A percentile compares a stretch with the other conserved stretches of the same genome.
phyloP scores from a whole-genome alignment of 2,888 invertebrate species.

The Colostygia pectinataria region DNA sequence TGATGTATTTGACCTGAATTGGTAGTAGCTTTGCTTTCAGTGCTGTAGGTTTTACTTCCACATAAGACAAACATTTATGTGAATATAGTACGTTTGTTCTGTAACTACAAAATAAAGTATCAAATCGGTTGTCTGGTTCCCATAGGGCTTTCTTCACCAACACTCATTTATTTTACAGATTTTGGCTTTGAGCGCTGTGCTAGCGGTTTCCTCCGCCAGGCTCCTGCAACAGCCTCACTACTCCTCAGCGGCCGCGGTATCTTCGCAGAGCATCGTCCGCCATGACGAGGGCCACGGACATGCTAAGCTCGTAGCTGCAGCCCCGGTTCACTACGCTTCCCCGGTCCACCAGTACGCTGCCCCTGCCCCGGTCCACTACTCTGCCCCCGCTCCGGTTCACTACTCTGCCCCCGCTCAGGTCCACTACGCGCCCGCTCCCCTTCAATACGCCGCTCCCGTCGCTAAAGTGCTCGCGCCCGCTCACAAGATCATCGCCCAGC shows the following conservation, averaged over 20 bases:
- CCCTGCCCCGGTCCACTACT: slow-evolving; percentile 40
- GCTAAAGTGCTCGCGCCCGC: slow-evolving; percentile 48
- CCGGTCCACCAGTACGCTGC: slow-evolving; percentile 44
- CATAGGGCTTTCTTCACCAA: too few relatives aligned
- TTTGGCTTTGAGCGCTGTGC: slow-evolving; percentile 59
- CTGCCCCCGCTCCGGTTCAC: slow-evolving; percentile 36
- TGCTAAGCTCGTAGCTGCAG: slow-evolving; percentile 36
- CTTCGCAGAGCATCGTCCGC: slow-evolving; percentile 62
- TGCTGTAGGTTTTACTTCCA: too few relatives aligned
- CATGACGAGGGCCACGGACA: slow-evolving; percentile 53
- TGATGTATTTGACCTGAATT: too few relatives aligned
- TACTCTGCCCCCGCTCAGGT: slow-evolving; percentile 34
- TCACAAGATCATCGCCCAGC: slow-evolving; percentile 47
- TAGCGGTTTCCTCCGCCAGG: slow-evolving; percentile 68
- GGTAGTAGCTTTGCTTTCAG: too few relatives aligned
- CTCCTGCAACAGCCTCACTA: slow-evolving; percentile 66
- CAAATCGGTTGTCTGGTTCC: too few relatives aligned
- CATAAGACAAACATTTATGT: too few relatives aligned
- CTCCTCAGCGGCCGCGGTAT: slow-evolving; percentile 65
- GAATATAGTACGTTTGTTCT: too few relatives aligned
- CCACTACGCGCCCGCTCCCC: slow-evolving; percentile 43
- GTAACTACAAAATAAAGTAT: too few relatives aligned
- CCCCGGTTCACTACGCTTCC: slow-evolving; percentile 49
- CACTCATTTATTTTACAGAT: slow-evolving; percentile 49
- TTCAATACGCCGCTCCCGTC: slow-evolving; percentile 46